A percentile compares a stretch with the other conserved stretches of the same genome.
Conservation (phyloP, 2,113 vertebrate species). For the Nicator chloris region DNA sequence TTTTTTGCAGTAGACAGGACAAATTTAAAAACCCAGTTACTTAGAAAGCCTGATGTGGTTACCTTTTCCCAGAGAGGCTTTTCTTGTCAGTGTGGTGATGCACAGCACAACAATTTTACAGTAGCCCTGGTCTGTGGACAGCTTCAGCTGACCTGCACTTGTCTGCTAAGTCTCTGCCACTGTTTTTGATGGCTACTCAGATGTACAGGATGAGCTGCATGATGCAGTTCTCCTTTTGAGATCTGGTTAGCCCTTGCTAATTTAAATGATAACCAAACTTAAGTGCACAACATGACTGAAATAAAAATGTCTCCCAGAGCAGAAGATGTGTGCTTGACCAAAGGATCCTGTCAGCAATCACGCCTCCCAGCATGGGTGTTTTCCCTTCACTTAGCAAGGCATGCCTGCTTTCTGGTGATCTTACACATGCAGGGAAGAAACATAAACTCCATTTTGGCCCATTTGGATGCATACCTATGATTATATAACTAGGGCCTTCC, state of each 20-base stretch:
- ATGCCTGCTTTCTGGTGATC: neutral
- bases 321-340: neutral
- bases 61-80: neutral
- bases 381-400: neutral
- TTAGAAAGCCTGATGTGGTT: neutral
- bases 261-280: neutral
- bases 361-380: neutral
- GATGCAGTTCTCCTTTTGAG: neutral
- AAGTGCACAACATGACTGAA: neutral
- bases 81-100: neutral
- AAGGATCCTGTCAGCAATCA: neutral
- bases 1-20: neutral
- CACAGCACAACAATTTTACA: neutral
- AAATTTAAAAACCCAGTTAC: neutral
- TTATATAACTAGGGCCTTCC: neutral
- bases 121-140: neutral
- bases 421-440: neutral
- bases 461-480: neutral
- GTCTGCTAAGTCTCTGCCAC: neutral
- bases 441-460: neutral
- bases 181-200: fast-evolving
- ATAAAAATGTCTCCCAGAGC: neutral
- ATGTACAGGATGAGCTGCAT: neutral
- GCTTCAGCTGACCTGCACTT: neutral
- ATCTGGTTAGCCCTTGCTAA: neutral